Evolutionary conservation across 2,888 invertebrate genomes (phyloP).

Genomic region (Schizaphis graminum): DNA sequence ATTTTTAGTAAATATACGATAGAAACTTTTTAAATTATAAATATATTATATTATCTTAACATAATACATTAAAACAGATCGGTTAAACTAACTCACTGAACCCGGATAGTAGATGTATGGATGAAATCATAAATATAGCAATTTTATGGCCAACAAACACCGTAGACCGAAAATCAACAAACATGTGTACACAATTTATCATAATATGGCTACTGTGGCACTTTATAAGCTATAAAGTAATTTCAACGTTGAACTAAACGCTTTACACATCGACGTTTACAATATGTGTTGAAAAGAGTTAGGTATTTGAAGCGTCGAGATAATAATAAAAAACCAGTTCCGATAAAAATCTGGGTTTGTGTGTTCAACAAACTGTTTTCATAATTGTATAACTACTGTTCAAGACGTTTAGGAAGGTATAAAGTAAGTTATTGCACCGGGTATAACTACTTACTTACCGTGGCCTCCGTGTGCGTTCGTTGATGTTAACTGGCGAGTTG

Average conservation of each 20-base stretch:
- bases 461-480: too few species aligned
- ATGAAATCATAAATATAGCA: neutral
- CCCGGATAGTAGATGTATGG: neutral
- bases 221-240: neutral
- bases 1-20: neutral
- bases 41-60: neutral
- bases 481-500: neutral
- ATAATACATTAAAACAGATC: neutral
- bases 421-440: neutral
- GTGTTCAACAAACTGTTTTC: neutral
- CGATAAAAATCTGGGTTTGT: neutral
- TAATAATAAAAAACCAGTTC: neutral
- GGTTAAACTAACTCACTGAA: neutral
- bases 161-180: neutral
- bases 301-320: neutral
- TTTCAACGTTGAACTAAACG: neutral
- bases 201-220: neutral
- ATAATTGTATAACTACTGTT: neutral
- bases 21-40: neutral
- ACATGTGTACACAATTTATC: neutral
- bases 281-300: neutral
- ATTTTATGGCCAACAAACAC: neutral
- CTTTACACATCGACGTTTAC: neutral
- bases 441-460: neutral
- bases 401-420: neutral